A percentile compares a stretch with the other conserved stretches of the same genome.
These are phyloP conservation scores for Champsocephalus gunnari DNA, from an alignment of 2,797 vertebrate genomes.

Conservation along the genomic window DNA sequence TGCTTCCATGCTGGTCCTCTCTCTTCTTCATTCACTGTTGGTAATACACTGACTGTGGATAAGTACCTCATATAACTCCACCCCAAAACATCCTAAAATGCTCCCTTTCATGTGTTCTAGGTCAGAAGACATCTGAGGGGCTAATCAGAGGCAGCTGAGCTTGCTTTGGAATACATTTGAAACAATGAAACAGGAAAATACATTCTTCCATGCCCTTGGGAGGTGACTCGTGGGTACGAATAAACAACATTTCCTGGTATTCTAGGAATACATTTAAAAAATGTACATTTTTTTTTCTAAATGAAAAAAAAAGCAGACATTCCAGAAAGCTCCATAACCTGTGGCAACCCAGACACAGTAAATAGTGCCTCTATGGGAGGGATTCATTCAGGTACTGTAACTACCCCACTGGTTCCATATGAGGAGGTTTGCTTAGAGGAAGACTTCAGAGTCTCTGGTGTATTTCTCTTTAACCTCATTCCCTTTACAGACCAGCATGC, in stretches of 20 bases:
- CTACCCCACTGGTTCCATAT: background rate
- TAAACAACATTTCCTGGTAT: background rate
- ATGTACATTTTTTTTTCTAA: too few species aligned
- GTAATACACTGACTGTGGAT: too few species aligned
- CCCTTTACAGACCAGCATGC: background rate
- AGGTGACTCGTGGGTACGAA: background rate
- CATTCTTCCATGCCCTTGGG: background rate
- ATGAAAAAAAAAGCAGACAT: background rate
- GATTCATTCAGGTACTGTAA: background rate
- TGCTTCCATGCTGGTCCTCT: too few species aligned
- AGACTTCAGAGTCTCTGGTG: background rate
- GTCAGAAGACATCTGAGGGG: background rate
- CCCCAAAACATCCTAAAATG: too few species aligned
- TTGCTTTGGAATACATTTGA: background rate
- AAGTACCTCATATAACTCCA: too few species aligned
- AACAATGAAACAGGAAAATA: constrained; percentile 15
- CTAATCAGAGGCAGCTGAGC: background rate
- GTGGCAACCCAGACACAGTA: background rate
- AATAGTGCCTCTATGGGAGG: background rate
- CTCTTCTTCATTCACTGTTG: too few species aligned
- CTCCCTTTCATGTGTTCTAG: background rate
- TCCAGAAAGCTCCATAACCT: background rate
- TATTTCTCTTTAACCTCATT: background rate
- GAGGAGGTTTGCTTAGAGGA: background rate
- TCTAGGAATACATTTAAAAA: background rate